Conservation (phyloP, 1,140 invertebrate genomes). For the Aethina tumida region DNA sequence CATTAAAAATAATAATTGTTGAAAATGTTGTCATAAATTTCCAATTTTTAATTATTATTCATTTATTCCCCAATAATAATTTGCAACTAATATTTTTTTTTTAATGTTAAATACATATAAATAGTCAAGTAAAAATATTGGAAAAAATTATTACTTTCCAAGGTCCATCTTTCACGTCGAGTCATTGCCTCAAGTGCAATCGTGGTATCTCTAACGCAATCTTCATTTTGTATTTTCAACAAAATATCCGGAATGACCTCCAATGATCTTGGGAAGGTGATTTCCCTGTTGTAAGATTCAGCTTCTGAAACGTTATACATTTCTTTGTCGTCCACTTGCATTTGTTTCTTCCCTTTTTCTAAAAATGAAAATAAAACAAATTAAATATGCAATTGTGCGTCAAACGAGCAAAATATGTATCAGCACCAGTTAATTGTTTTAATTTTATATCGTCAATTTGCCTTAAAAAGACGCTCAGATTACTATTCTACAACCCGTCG, state of each 20-base stretch:
- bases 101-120: background rate
- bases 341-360: background rate
- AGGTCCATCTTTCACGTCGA: conserved; percentile 43
- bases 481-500: too few species aligned
- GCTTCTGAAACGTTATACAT: conserved; percentile 1
- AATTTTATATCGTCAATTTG: too few species aligned
- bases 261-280: conserved; percentile 10
- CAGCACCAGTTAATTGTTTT: too few species aligned
- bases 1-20: background rate
- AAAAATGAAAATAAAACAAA: too few species aligned
- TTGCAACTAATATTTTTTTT: conserved; percentile 1
- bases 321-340: too few species aligned
- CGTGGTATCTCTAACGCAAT: conserved; percentile 41
- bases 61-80: background rate
- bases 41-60: conserved; percentile 6
- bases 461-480: too few species aligned
- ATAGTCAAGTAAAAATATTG: conserved; percentile 2
- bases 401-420: too few species aligned
- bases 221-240: conserved; percentile 21
- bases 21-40: conserved; percentile 6
- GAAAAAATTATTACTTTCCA: conserved; percentile 38
- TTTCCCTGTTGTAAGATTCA: conserved; percentile 1
- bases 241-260: conserved; percentile 5
- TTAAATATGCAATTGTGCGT: too few species aligned
- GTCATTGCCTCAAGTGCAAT: conserved; percentile 39